A percentile compares a stretch with the other conserved stretches of the same genome.
phyloP scores from a whole-genome alignment of 2,797 vertebrate species.

The Thamnophis elegans region DNA sequence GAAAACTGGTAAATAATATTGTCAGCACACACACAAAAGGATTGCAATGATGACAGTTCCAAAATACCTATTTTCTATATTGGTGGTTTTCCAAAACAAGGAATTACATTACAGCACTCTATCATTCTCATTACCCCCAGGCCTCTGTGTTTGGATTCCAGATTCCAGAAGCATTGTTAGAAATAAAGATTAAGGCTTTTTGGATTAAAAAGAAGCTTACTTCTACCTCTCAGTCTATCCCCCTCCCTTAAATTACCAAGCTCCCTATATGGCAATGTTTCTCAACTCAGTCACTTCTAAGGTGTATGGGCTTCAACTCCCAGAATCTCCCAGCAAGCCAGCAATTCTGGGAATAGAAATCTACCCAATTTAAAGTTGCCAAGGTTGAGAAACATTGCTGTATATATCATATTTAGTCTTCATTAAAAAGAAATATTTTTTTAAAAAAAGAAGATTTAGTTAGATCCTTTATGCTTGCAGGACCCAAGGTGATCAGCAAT shows the following conservation, averaged over 20 bases:
- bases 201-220: neutral
- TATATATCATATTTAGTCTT: neutral
- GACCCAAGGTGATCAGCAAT: neutral
- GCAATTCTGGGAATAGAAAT: neutral
- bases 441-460: neutral
- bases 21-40: neutral
- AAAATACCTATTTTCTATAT: neutral
- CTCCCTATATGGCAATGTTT: neutral
- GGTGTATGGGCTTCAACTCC: neutral
- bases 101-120: neutral
- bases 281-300: neutral
- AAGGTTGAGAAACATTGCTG: neutral
- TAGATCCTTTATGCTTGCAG: neutral
- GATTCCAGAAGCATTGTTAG: neutral
- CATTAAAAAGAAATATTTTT: neutral
- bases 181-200: neutral
- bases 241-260: neutral
- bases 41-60: neutral
- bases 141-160: neutral
- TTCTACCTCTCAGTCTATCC: neutral
- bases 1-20: neutral
- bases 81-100: neutral
- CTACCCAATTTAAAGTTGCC: neutral
- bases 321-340: neutral
- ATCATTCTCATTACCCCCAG: neutral